phyloP scores from a whole-genome alignment of 37 sponge, comb jelly and placozoan genomes.

The Haliclona indistincta region DNA sequence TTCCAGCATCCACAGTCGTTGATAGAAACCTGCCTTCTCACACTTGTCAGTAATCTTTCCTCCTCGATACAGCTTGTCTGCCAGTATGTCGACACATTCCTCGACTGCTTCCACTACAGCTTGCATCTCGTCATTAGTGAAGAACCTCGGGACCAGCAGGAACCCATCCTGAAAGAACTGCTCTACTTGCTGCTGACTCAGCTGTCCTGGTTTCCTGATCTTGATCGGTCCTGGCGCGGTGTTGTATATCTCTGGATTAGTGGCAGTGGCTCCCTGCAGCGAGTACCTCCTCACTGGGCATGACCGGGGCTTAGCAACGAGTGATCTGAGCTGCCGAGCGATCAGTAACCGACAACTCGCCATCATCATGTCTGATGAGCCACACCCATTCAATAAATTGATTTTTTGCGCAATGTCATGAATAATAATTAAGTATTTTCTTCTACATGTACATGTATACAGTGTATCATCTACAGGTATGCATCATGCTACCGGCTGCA shows the following conservation, averaged over 20 bases:
- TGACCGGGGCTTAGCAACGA: too few relatives aligned
- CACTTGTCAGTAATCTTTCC: constrained; percentile 53
- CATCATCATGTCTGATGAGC: too few relatives aligned
- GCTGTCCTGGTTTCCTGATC: constrained; percentile 72
- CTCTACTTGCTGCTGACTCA: constrained; percentile 62
- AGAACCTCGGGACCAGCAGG: constrained; percentile 64
- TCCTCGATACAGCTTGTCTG: constrained; percentile 60
- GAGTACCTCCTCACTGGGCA: too few relatives aligned
- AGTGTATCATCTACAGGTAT: too few relatives aligned
- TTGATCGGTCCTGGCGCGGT: constrained; percentile 48
- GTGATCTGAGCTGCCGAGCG: too few relatives aligned
- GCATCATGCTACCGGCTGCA: too few relatives aligned
- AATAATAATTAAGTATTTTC: too few relatives aligned
- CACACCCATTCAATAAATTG: too few relatives aligned
- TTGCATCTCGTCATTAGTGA: constrained; percentile 68
- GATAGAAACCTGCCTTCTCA: constrained; percentile 72
- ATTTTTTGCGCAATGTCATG: too few relatives aligned
- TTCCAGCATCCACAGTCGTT: constrained; percentile 72
- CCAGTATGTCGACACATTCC: constrained; percentile 60
- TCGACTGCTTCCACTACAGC: constrained; percentile 65
- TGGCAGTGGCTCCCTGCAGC: too few relatives aligned
- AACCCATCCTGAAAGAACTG: constrained; percentile 82
- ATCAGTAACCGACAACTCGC: too few relatives aligned
- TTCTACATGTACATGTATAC: too few relatives aligned
- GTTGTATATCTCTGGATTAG: constrained; percentile 59